Percentiles rank a stretch among this genome's conserved stretches.
Evolutionary conservation across 2,797 vertebrate species (phyloP).

Genomic region (Silurus lanzhouensis): DNA sequence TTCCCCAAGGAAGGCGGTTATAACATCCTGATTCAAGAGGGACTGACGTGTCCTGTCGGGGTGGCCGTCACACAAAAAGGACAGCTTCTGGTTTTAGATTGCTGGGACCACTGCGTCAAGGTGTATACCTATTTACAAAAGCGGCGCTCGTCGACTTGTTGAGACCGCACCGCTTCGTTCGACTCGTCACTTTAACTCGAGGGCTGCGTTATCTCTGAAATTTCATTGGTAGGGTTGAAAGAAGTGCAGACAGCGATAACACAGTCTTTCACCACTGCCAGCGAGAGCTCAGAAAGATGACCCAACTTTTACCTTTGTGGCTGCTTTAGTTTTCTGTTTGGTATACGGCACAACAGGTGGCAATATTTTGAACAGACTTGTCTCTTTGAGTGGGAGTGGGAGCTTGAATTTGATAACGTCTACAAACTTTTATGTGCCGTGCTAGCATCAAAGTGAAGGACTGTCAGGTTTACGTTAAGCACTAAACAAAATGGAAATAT

Average conservation of each 20-base stretch:
- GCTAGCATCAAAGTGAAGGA: neutral
- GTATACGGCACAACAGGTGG: slow-evolving; percentile 49
- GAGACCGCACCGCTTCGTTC: slow-evolving; percentile 39
- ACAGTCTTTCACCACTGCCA: slow-evolving; percentile 34
- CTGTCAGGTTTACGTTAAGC: neutral
- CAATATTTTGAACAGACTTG: slow-evolving; percentile 55
- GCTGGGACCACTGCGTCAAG: slow-evolving; percentile 98
- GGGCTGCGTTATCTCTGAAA: neutral
- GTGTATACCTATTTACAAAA: slow-evolving; percentile 92
- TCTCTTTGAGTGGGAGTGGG: slow-evolving; percentile 18
- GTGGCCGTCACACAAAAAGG: slow-evolving; percentile 95
- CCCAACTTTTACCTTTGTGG: slow-evolving; percentile 10
- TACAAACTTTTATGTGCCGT: slow-evolving; percentile 7
- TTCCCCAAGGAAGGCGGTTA: slow-evolving; percentile 95
- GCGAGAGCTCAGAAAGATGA: slow-evolving; percentile 6
- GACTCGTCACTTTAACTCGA: slow-evolving; percentile 58
- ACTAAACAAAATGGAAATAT: neutral
- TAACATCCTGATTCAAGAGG: slow-evolving; percentile 89
- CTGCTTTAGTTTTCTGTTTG: slow-evolving; percentile 1
- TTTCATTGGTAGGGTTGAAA: neutral
- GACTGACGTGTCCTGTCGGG: slow-evolving; percentile 90
- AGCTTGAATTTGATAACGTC: neutral
- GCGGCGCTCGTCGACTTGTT: slow-evolving; percentile 79
- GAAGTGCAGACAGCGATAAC: neutral
- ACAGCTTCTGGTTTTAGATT: slow-evolving; percentile 93